Percentiles rank a stretch among this genome's conserved stretches.
phyloP scores from a whole-genome alignment of 2,113 vertebrate species.

The Pomatorhinus ruficollis region DNA sequence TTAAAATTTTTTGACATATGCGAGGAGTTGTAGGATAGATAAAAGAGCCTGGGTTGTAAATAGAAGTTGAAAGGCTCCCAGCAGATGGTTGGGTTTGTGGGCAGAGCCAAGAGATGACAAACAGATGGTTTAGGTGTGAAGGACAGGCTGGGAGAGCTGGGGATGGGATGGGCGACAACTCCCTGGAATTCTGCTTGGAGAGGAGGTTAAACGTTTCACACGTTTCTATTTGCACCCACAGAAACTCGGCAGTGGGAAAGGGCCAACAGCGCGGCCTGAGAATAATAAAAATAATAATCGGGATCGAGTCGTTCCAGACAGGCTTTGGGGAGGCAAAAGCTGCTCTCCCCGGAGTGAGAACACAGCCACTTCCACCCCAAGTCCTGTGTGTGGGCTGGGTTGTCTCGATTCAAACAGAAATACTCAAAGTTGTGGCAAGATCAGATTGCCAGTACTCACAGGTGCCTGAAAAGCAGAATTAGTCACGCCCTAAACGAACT shows the following conservation, averaged over 20 bases:
- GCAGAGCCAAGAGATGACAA: constrained; percentile 56
- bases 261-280: not conserved
- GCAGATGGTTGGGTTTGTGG: constrained; percentile 69
- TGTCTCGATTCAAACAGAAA: not conserved
- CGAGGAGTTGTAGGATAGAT: constrained; percentile 62
- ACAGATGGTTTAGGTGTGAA: constrained; percentile 66
- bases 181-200: not conserved
- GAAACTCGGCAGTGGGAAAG: not conserved
- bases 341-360: not conserved
- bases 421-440: not conserved
- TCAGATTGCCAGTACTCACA: not conserved
- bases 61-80: constrained; percentile 68
- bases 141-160: constrained; percentile 20
- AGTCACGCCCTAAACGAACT: not conserved
- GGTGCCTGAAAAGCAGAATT: not conserved
- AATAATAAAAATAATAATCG: not conserved
- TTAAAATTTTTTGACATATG: constrained; percentile 71
- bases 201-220: not conserved
- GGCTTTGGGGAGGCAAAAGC: not conserved
- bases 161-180: not conserved
- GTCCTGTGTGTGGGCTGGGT: not conserved
- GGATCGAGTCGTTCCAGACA: not conserved
- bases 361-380: not conserved
- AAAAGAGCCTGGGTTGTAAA: constrained; percentile 53
- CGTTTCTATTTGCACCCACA: not conserved